Evolutionary conservation across 2,113 vertebrate genomes (phyloP).

Genomic region (Tychaedon coryphoeus): DNA sequence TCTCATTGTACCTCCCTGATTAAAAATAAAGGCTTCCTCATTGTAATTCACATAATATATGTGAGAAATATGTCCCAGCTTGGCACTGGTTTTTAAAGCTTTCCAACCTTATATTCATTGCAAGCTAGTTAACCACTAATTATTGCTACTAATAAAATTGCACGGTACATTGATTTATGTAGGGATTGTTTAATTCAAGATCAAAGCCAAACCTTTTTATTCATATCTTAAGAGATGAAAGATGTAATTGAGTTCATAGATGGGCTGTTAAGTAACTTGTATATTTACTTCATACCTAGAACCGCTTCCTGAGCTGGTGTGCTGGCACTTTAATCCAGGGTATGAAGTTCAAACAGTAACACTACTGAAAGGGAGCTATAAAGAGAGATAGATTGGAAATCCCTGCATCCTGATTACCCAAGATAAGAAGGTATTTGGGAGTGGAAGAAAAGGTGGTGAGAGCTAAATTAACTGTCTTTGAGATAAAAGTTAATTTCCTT

Average conservation of each 20-base stretch:
- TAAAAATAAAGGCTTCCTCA: not conserved
- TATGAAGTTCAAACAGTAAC: constrained; percentile 62
- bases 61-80: constrained; percentile 1
- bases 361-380: constrained; percentile 35
- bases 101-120: not conserved
- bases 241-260: constrained; percentile 63
- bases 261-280: constrained; percentile 61
- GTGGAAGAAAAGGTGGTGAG: constrained; percentile 43
- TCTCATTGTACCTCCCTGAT: not conserved
- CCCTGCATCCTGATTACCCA: constrained; percentile 65
- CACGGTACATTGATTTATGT: constrained; percentile 36
- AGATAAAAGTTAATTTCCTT: constrained; percentile 48
- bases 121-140: constrained; percentile 36
- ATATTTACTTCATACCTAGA: constrained; percentile 53
- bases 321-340: constrained; percentile 29
- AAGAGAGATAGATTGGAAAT: constrained; percentile 30
- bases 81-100: constrained; percentile 13
- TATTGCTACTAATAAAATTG: constrained; percentile 54
- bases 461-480: constrained; percentile 43
- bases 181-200: constrained; percentile 62
- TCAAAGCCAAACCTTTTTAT: constrained; percentile 68
- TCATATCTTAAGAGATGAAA: constrained; percentile 59
- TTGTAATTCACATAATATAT: constrained; percentile 16
- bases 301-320: constrained; percentile 37
- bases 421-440: constrained; percentile 63